Evolutionary conservation across 2,113 vertebrate genomes (phyloP), one percentile per base, ranked within the genome.

Genomic region (Xerus inauris): DNA sequence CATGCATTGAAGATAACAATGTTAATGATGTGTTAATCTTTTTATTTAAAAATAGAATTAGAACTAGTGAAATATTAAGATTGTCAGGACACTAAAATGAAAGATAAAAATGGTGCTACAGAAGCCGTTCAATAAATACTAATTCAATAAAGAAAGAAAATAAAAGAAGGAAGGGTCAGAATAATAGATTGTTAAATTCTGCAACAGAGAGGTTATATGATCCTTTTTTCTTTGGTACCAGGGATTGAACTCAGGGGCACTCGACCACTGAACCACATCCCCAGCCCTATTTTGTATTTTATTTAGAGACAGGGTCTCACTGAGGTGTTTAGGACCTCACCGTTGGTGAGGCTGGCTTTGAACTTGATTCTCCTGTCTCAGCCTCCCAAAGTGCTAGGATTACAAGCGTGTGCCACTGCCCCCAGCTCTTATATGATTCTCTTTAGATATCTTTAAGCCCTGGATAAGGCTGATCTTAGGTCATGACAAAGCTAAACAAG

Each of bases 31-130:
- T 87, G 38, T 89, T 86, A 91, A 59, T 42, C 32, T 49, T 93
- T 97, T 81, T 45, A 94, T 30, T 81, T 87, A 38, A 49, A 47
- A 35, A 95, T 9, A 90, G 16, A 89, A 96, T 87, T 92, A 94
- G 81, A 51, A 87, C 35, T 26, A 77, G 9, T 65, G 16, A 94
- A 82, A 87, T 73, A 83, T 67, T 89, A 89, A 65, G 77, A 82
- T 42, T 95, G 84, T 77, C 80, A 92, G 45, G 24, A 73, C 13
- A 89, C 35, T 95, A 47, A 91, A 90, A 87, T 54, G 42, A 94
- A 81, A 42, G 49, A 71, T 95, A 69, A 91, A 93, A 92, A 92
- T 86, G 20, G 51, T 89, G n/a, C 81, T 42, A 90, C 14, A 93
- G 35, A 93, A 89, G 87, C 26, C 72, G 72, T 76, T 93, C 54